These are phyloP conservation scores for Lamellibrachia columna DNA, from an alignment of 2,888 invertebrate genomes.

Conservation along the genomic window DNA sequence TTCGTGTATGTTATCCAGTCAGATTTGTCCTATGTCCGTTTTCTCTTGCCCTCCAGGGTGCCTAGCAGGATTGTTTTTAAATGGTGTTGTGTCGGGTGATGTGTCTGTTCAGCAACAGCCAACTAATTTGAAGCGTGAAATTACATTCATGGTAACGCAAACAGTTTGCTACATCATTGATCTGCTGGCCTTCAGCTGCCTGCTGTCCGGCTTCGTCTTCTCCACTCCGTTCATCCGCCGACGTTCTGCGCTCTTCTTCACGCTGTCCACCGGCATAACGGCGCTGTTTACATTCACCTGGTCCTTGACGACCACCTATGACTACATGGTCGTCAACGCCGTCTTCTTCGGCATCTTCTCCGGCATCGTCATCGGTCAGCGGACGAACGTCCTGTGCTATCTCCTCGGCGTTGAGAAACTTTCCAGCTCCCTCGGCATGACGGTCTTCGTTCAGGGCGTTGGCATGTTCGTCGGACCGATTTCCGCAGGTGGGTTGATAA, in stretches of 20 bases:
- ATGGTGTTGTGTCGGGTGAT: too few species aligned
- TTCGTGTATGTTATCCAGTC: too few species aligned
- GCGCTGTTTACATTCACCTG: neutral
- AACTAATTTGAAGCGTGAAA: too few species aligned
- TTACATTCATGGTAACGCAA: too few species aligned
- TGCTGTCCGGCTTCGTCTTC: neutral
- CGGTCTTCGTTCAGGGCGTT: conserved; percentile 52
- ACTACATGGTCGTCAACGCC: neutral
- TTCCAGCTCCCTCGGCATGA: conserved; percentile 50
- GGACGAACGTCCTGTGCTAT: conserved; percentile 37
- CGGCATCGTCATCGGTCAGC: conserved; percentile 21
- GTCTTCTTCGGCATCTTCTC: conserved; percentile 7
- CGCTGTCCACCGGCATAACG: neutral
- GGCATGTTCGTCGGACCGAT: conserved; percentile 52
- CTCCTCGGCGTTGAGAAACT: conserved; percentile 49
- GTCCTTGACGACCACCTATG: neutral
- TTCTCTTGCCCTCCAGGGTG: too few species aligned
- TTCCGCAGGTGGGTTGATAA: conserved; percentile 45
- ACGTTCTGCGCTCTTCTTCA: neutral
- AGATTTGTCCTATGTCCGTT: too few species aligned
- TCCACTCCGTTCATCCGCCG: neutral
- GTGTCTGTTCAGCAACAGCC: too few species aligned
- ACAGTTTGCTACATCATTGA: neutral
- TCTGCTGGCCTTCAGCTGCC: neutral
- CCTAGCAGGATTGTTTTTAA: too few species aligned